Base-by-base conservation (phyloP, 2,888 invertebrate species). In the Meandrusa payeni region DNA sequence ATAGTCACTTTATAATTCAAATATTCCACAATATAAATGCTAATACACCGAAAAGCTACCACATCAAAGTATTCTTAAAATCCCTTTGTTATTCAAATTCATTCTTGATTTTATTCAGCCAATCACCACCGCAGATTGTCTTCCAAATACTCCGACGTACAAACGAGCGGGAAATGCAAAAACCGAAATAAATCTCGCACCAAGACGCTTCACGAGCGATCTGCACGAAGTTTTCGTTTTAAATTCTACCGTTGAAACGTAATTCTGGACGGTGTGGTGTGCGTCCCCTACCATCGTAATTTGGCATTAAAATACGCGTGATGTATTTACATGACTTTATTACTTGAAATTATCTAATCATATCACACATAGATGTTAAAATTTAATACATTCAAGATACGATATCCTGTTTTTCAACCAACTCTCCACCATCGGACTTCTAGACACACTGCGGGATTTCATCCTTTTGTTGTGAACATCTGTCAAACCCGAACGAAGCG, bases 101-200 rank as follows among this genome's bases (percentile, higher is more conserved):
- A 57, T 46, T 59, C 43, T 49, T 29, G 52, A 54, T 63, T 65
- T 68, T 63, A 69, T 69, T 60, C 63, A 56, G 57, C 63, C 72
- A 73, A 80, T 80, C 66, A 63, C 55, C 58, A 52, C 58, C 44
- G 48, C 37, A 49, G 52, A 61, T 62, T 59, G 58, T 58, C 59
- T 55, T 41, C 40, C 47, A 43, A 50, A 51, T 46, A 44, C 37
- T 42, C 59, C 64, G 64, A 64, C 59, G 62, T 61, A 59, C 63
- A 61, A 63, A 64, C 60, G 61, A 58, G 54, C 44, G 52, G 59
- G 60, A 63, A 67, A 80, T 74, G 72, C 76, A 75, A 78, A 81
- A 76, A 68, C 70, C 64, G 66, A 74, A 73, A 81, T 80, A 79
- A 80, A 81, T 81, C 76, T 69, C 57, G 48, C 51, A 63, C 62